These are phyloP conservation scores for Mnemiopsis leidyi DNA, from an alignment of 37 sponge, comb jelly and placozoan genomes.

Conservation along the genomic window DNA sequence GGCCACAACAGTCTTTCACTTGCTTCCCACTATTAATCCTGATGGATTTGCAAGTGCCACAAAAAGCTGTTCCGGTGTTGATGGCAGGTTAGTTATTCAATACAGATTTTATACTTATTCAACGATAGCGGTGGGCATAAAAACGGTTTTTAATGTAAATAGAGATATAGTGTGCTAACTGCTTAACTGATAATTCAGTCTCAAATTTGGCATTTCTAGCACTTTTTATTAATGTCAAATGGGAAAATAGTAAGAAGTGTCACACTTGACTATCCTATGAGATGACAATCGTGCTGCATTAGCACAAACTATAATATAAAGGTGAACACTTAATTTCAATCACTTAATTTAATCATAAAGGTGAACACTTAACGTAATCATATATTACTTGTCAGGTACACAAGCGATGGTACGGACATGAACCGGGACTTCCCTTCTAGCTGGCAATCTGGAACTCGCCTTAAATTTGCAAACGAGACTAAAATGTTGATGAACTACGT, in stretches of 20 bases:
- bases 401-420: slow-evolving; percentile 1
- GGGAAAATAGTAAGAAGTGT: no score
- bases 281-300: no score
- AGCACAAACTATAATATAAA: no score
- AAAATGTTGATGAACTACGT: background rate
- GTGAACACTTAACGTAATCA: no score
- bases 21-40: slow-evolving; percentile 37
- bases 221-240: no score
- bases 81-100: slow-evolving; percentile 10
- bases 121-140: background rate
- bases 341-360: no score
- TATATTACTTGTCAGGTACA: background rate
- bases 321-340: no score
- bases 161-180: no score
- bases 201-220: no score
- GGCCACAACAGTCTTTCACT: background rate
- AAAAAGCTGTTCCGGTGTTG: background rate
- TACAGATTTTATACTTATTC: no score
- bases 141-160: background rate
- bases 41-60: slow-evolving; percentile 24
- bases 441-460: background rate
- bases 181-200: no score
- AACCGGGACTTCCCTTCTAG: slow-evolving; percentile 39
- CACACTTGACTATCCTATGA: no score
- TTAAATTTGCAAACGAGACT: background rate